Evolutionary conservation across 2,888 invertebrate genomes (phyloP).

Genomic region (Lasius platythorax): DNA sequence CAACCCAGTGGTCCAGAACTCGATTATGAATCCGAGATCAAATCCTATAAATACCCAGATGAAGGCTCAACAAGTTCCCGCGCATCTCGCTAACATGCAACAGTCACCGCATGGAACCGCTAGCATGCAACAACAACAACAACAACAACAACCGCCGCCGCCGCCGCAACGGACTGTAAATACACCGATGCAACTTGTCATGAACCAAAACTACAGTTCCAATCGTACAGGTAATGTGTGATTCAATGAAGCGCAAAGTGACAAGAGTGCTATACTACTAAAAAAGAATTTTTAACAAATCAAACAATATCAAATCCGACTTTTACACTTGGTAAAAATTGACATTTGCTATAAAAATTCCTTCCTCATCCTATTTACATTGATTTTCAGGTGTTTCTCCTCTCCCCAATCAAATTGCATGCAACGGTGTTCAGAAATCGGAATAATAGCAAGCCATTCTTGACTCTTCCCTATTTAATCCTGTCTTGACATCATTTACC

Average conservation of each 20-base stretch:
- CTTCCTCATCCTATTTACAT: constrained; percentile 43
- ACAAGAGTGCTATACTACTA: neutral
- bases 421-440: constrained; percentile 78
- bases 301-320: neutral
- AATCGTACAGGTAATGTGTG: constrained; percentile 78
- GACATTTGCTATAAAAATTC: neutral
- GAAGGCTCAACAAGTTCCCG: constrained; percentile 86
- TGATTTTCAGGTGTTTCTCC: constrained; percentile 75
- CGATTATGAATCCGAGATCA: constrained; percentile 82
- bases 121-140: constrained; percentile 84
- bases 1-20: constrained; percentile 78
- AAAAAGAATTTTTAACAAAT: neutral
- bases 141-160: no score
- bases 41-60: constrained; percentile 85
- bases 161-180: constrained; percentile 83
- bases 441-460: constrained; percentile 72
- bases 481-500: constrained; percentile 64
- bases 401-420: constrained; percentile 76
- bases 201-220: constrained; percentile 82
- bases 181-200: constrained; percentile 79
- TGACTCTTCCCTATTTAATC: constrained; percentile 67
- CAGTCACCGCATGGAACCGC: constrained; percentile 74
- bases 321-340: neutral
- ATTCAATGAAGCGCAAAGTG: neutral
- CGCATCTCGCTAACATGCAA: constrained; percentile 85